A percentile compares a stretch with the other conserved stretches of the same genome.
These are phyloP conservation scores for Heliopora coerulea DNA, from an alignment of 92 coral and sea anemone genomes.

Conservation along the genomic window DNA sequence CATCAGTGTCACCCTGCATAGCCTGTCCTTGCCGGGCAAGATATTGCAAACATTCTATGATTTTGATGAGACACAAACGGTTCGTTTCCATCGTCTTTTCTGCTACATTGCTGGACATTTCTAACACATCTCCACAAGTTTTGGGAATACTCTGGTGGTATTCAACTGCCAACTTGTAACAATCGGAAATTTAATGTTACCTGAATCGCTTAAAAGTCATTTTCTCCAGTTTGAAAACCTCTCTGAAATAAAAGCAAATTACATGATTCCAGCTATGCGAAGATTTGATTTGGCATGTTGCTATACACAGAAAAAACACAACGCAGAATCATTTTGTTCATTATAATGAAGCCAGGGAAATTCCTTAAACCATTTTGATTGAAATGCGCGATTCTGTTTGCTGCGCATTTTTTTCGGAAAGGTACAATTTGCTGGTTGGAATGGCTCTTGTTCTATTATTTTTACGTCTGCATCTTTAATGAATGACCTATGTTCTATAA, in stretches of 20 bases:
- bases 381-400: too few relatives aligned
- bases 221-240: constrained; percentile 69
- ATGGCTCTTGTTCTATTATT: too few relatives aligned
- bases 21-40: constrained; percentile 1
- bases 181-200: constrained; percentile 58
- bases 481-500: too few relatives aligned
- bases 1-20: constrained; percentile 53
- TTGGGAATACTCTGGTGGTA: constrained; percentile 30
- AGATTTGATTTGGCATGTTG: constrained; percentile 54
- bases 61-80: too few relatives aligned
- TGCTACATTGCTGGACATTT: constrained; percentile 18
- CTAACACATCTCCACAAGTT: constrained; percentile 54
- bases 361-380: too few relatives aligned
- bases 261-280: too few relatives aligned
- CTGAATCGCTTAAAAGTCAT: constrained; percentile 53
- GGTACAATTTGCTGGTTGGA: too few relatives aligned
- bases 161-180: not conserved
- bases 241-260: constrained; percentile 46
- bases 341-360: constrained; percentile 72
- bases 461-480: too few relatives aligned
- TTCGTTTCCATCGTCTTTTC: constrained; percentile 20
- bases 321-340: constrained; percentile 58
- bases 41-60: constrained; percentile 49
- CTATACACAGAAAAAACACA: constrained; percentile 56
- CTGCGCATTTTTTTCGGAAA: too few relatives aligned